These are phyloP conservation scores for Cinclus mexicanus DNA, from an alignment of 2,113 vertebrate genomes.

Conservation along the genomic window DNA sequence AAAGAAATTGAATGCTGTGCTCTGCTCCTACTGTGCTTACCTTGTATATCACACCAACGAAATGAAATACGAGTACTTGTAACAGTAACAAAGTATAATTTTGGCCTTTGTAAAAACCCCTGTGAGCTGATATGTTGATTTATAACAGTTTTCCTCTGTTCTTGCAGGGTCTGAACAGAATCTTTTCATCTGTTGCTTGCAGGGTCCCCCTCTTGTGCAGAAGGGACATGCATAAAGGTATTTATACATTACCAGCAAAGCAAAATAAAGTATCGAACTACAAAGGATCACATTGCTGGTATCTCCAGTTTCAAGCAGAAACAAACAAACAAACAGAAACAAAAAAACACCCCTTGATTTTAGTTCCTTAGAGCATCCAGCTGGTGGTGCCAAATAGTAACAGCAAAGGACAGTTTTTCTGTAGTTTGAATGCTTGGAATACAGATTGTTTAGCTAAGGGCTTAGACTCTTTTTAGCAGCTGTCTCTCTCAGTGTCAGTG, in stretches of 20 bases:
- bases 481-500: neutral
- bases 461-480: neutral
- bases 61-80: neutral
- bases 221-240: neutral
- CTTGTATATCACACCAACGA: neutral
- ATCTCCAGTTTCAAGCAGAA: neutral
- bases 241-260: neutral
- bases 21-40: neutral
- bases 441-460: neutral
- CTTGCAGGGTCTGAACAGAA: neutral
- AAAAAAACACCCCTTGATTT: neutral
- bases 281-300: neutral
- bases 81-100: neutral
- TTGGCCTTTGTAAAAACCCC: neutral
- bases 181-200: neutral
- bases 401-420: neutral
- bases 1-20: fast-evolving
- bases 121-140: neutral
- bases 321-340: neutral
- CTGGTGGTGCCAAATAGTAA: constrained; percentile 68
- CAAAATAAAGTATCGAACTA: neutral
- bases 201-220: neutral
- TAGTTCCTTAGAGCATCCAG: constrained; percentile 63
- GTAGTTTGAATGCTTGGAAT: neutral
- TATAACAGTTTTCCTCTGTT: neutral